phyloP scores from a whole-genome alignment of 2,888 invertebrate species.

The Epinotia bilunana region DNA sequence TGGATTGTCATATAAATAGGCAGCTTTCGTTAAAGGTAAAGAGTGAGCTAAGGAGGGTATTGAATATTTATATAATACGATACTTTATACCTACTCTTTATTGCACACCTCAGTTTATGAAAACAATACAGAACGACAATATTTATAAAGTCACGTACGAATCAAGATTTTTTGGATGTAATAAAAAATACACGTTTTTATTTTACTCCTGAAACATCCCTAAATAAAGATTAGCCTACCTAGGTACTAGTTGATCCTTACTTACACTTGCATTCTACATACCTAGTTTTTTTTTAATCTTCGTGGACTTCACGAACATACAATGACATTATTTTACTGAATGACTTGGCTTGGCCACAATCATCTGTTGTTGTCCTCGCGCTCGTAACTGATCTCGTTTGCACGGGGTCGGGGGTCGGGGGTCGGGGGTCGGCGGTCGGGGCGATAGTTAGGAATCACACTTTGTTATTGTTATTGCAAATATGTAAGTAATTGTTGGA shows the following conservation, averaged over 20 bases:
- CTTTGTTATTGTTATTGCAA: constrained; percentile 23
- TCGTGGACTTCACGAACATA: not conserved
- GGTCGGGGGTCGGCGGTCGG: no score
- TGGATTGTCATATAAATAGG: no score
- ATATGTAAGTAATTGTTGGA: constrained; percentile 21
- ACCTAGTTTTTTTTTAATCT: not conserved
- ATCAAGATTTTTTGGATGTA: no score
- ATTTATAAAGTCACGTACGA: no score
- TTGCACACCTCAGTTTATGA: no score
- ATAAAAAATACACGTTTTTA: not conserved
- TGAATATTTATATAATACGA: no score
- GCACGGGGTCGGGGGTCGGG: not conserved
- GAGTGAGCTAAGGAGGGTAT: no score
- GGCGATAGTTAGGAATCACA: constrained; percentile 20
- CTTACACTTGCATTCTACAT: not conserved
- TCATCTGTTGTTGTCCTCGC: constrained; percentile 30
- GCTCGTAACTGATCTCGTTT: constrained; percentile 7
- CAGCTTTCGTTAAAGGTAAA: no score
- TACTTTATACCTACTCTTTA: no score
- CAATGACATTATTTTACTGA: not conserved
- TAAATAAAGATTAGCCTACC: no score
- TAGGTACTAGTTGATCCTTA: not conserved
- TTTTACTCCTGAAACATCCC: no score
- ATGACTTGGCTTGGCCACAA: not conserved
- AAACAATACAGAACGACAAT: no score